Evolutionary conservation across 2,888 invertebrate species (phyloP).

Genomic region (Megaustenia siamemsis): DNA sequence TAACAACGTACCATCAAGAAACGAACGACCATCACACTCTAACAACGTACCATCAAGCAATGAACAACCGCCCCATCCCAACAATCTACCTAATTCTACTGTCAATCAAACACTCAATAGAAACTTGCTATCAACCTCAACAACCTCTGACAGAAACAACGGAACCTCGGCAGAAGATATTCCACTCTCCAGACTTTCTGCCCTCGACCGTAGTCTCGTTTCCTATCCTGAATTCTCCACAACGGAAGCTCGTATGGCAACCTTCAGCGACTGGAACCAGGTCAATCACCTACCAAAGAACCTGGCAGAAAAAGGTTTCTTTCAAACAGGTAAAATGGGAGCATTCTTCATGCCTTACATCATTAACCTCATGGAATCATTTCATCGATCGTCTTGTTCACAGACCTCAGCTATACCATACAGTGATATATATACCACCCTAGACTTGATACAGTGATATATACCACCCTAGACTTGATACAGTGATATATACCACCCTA

Average conservation of each 20-base stretch:
- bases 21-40: no score
- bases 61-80: not conserved
- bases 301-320: constrained; percentile 50
- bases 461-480: no score
- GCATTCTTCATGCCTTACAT: not conserved
- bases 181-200: not conserved
- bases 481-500: no score
- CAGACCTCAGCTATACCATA: no score
- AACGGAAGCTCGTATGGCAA: constrained; percentile 25
- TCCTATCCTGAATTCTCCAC: constrained; percentile 54
- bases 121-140: not conserved
- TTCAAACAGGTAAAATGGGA: constrained; percentile 48
- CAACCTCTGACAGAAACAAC: not conserved
- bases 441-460: no score
- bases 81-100: not conserved
- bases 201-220: constrained; percentile 35
- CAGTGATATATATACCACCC: no score
- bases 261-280: constrained; percentile 41
- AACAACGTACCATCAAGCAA: not conserved
- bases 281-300: constrained; percentile 31
- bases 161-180: not conserved
- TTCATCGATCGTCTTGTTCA: no score
- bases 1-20: no score
- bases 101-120: not conserved
- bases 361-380: not conserved